Conservation (phyloP, 2,888 invertebrate genomes). For the Antheraea yamamai region DNA sequence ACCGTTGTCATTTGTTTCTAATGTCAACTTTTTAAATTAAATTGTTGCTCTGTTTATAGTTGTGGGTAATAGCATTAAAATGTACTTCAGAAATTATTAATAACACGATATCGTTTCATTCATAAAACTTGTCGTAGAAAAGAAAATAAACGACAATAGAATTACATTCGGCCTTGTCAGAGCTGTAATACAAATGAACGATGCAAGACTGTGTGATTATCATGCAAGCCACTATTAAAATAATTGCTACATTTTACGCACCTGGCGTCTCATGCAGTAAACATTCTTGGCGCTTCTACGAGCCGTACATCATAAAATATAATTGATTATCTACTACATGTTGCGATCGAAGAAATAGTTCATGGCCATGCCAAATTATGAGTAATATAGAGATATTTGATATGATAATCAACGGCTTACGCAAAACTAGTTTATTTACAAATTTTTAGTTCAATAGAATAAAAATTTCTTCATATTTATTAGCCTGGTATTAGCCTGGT, state of each 20-base stretch:
- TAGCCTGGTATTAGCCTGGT: neutral
- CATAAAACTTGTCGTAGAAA: neutral
- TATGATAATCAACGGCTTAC: conserved; percentile 12
- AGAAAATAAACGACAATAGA: neutral
- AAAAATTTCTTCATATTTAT: neutral
- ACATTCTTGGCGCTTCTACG: conserved; percentile 37
- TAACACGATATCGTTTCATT: neutral
- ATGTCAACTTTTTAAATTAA: neutral
- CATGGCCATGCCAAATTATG: conserved; percentile 34
- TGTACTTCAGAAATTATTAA: neutral
- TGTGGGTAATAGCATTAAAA: neutral
- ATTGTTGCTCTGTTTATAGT: neutral
- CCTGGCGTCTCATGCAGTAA: conserved; percentile 24
- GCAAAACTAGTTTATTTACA: conserved; percentile 2
- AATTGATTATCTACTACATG: conserved; percentile 37
- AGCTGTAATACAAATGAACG: neutral
- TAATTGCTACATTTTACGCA: conserved; percentile 19
- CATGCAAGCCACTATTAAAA: conserved; percentile 20
- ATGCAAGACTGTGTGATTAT: conserved; percentile 20
- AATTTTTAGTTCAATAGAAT: neutral
- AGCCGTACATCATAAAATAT: conserved; percentile 34
- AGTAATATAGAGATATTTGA: conserved; percentile 21
- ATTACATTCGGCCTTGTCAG: conserved; percentile 11
- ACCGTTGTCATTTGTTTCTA: neutral
- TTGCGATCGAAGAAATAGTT: conserved; percentile 40